phyloP scores from a whole-genome alignment of 2,888 invertebrate genomes.

The Leucophenga maculata region DNA sequence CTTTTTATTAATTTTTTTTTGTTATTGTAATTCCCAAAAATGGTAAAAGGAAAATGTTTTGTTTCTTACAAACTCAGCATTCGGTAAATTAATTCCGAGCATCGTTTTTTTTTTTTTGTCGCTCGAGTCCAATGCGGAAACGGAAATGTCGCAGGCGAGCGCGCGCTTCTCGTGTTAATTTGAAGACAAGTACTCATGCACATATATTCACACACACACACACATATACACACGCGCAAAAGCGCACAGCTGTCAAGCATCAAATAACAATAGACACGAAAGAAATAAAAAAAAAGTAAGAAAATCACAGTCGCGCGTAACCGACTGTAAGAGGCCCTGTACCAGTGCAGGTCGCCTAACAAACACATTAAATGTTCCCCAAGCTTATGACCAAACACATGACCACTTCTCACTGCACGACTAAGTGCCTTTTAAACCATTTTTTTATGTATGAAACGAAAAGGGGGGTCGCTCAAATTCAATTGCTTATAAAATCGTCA shows the following conservation, averaged over 20 bases:
- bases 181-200: conserved; percentile 59
- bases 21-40: too few species aligned
- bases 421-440: too few species aligned
- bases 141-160: conserved; percentile 54
- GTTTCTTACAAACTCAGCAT: conserved; percentile 61
- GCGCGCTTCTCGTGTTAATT: conserved; percentile 60
- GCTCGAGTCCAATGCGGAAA: conserved; percentile 55
- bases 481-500: too few species aligned
- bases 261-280: conserved; percentile 15
- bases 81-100: conserved; percentile 61
- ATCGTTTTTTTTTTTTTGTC: conserved; percentile 32
- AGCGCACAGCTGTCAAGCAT: conserved; percentile 8
- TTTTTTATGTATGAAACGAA: too few species aligned
- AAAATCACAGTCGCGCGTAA: too few species aligned
- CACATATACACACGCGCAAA: background rate
- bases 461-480: too few species aligned
- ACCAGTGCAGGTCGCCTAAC: too few species aligned
- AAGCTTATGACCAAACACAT: too few species aligned
- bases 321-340: too few species aligned
- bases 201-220: conserved; percentile 20
- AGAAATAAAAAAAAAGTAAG: conserved; percentile 12
- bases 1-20: conserved; percentile 40
- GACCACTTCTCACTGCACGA: too few species aligned
- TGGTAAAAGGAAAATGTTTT: too few species aligned
- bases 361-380: too few species aligned